A percentile compares a stretch with the other conserved stretches of the same genome.
Conservation (phyloP, 2,888 invertebrate genomes). For the Hypomecis punctinalis region DNA sequence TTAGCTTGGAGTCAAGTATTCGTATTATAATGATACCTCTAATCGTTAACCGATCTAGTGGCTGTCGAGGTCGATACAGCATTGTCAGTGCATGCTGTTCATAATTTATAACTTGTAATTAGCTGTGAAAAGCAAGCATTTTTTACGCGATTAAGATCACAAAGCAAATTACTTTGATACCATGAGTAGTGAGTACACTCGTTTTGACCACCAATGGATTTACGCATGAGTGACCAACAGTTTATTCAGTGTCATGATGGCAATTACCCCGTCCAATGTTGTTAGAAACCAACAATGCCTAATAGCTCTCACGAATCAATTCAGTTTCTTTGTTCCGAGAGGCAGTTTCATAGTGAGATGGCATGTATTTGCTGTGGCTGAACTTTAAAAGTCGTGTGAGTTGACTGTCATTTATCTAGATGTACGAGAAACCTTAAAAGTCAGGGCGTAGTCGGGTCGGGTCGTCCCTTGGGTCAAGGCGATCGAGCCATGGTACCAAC, state of each 20-base stretch:
- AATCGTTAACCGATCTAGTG: slow-evolving; percentile 48
- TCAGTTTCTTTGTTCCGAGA: slow-evolving; percentile 8
- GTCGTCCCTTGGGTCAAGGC: slow-evolving; percentile 36
- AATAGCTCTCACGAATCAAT: slow-evolving; percentile 3
- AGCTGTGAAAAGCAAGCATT: not conserved
- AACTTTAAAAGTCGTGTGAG: slow-evolving; percentile 50
- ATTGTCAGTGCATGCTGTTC: slow-evolving; percentile 39
- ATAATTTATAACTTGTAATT: slow-evolving; percentile 1
- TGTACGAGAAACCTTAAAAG: slow-evolving; percentile 43
- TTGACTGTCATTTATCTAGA: slow-evolving; percentile 41
- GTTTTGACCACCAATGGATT: not conserved
- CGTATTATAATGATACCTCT: slow-evolving; percentile 39
- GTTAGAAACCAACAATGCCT: slow-evolving; percentile 15
- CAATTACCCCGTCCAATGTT: slow-evolving; percentile 42
- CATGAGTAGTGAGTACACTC: not conserved
- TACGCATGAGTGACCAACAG: slow-evolving; percentile 28
- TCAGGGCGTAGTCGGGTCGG: slow-evolving; percentile 44
- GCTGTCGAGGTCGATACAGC: slow-evolving; percentile 47
- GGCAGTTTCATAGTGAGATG: slow-evolving; percentile 2
- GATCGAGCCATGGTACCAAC: not conserved
- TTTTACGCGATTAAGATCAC: not conserved
- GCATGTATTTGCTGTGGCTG: slow-evolving; percentile 32
- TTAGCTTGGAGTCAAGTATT: slow-evolving; percentile 40
- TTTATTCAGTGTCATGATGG: slow-evolving; percentile 34
- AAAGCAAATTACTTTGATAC: not conserved